Evolutionary conservation across 2,888 invertebrate genomes (phyloP).

Genomic region (Scaptomyza cyrtandrae): DNA sequence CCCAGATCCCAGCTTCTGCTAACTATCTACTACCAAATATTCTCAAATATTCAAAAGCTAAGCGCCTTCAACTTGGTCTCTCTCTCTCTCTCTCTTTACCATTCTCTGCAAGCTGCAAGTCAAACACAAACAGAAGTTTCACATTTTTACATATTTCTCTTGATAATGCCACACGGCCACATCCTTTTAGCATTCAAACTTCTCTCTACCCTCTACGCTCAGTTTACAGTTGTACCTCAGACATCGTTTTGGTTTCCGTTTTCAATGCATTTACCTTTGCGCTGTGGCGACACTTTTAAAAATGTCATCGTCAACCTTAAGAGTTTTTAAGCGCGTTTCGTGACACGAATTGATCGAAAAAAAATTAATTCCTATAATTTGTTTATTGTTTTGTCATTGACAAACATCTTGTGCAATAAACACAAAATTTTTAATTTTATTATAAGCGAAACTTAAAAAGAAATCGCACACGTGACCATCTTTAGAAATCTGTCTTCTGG

Average conservation of each 20-base stretch:
- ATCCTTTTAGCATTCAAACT: slow-evolving; percentile 11
- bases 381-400: no score
- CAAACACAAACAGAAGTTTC: slow-evolving; percentile 67
- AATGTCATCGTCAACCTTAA: slow-evolving; percentile 9
- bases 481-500: slow-evolving; percentile 17
- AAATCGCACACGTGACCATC: not conserved
- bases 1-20: slow-evolving; percentile 10
- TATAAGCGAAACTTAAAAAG: no score
- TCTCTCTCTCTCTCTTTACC: slow-evolving; percentile 8
- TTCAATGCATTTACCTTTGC: slow-evolving; percentile 66
- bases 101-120: slow-evolving; percentile 69
- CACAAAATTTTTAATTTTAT: no score
- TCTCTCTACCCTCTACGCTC: not conserved
- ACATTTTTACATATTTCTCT: slow-evolving; percentile 67
- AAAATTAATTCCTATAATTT: not conserved
- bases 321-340: not conserved
- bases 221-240: slow-evolving; percentile 19
- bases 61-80: slow-evolving; percentile 16
- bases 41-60: slow-evolving; percentile 73
- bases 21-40: slow-evolving; percentile 45
- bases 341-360: not conserved
- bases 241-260: slow-evolving; percentile 44
- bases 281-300: slow-evolving; percentile 47
- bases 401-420: no score
- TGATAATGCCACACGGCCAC: slow-evolving; percentile 55